These are phyloP conservation scores for Saccopteryx bilineata DNA, from an alignment of 2,113 vertebrate species.

Conservation along the genomic window DNA sequence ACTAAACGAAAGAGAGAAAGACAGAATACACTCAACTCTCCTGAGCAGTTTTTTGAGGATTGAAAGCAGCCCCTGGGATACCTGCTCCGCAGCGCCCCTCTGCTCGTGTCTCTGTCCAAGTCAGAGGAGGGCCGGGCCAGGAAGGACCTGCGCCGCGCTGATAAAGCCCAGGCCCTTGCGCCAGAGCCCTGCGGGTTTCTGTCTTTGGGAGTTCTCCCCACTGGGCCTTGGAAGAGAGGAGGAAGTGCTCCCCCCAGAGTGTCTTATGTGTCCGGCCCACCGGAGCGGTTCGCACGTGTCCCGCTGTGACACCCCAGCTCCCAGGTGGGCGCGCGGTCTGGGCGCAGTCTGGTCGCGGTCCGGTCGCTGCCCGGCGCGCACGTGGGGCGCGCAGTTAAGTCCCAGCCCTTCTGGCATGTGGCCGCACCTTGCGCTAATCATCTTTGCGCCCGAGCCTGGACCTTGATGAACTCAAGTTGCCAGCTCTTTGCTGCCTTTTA, in stretches of 20 bases:
- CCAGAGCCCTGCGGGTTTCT: constrained; percentile 15
- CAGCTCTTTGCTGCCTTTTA: not conserved
- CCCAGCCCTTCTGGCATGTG: not conserved
- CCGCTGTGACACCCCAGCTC: too few relatives aligned
- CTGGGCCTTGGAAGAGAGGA: not conserved
- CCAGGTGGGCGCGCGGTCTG: not conserved
- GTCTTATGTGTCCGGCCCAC: too few relatives aligned
- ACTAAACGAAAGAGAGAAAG: not conserved
- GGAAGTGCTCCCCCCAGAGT: not conserved
- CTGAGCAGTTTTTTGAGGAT: not conserved
- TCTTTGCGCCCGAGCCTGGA: fast-evolving
- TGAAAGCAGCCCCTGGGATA: too few relatives aligned
- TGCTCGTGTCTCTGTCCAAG: not conserved
- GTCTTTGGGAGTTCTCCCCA: constrained; percentile 29
- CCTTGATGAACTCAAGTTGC: not conserved
- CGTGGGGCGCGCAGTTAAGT: not conserved
- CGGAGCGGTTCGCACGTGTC: not conserved
- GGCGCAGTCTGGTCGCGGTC: not conserved
- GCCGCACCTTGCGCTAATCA: fast-evolving
- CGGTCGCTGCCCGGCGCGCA: not conserved
- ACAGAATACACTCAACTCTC: not conserved
- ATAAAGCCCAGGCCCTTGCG: not conserved
- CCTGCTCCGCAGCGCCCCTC: not conserved
- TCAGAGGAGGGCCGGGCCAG: not conserved
- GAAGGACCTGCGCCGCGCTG: constrained; percentile 5